Evolutionary conservation across 37 sponge, comb jelly and placozoan genomes (phyloP).

Genomic region (Cladorhizidae sp.): DNA sequence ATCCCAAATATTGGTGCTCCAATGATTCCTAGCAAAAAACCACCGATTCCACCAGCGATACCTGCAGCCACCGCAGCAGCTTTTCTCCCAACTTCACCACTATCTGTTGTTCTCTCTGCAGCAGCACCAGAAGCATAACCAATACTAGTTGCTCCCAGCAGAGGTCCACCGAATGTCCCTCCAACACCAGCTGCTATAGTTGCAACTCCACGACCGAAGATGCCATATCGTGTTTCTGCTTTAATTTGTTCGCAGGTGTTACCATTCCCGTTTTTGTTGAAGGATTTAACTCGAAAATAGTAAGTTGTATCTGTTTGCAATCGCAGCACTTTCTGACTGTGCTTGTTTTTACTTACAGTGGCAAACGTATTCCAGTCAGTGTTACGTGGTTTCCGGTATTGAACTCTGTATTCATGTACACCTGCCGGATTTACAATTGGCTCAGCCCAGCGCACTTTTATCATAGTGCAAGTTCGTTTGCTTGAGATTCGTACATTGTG

Average conservation of each 20-base stretch:
- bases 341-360: neutral
- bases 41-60: neutral
- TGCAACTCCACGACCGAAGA: neutral
- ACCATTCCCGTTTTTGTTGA: neutral
- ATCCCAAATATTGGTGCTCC: neutral
- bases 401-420: neutral
- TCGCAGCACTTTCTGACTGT: no score
- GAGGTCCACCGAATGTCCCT: neutral
- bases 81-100: neutral
- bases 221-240: constrained; percentile 1
- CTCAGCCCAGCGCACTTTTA: neutral
- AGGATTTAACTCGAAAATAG: constrained; percentile 2
- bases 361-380: neutral
- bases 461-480: neutral
- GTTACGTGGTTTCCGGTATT: neutral
- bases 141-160: neutral
- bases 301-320: neutral
- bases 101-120: neutral
- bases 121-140: neutral
- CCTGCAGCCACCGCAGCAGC: constrained; percentile 5
- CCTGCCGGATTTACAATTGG: neutral
- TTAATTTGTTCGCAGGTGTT: neutral
- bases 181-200: neutral
- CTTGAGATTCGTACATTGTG: constrained; percentile 5
- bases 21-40: neutral